phyloP scores from a whole-genome alignment of 2,888 invertebrate genomes.

The Erebia aethiops region DNA sequence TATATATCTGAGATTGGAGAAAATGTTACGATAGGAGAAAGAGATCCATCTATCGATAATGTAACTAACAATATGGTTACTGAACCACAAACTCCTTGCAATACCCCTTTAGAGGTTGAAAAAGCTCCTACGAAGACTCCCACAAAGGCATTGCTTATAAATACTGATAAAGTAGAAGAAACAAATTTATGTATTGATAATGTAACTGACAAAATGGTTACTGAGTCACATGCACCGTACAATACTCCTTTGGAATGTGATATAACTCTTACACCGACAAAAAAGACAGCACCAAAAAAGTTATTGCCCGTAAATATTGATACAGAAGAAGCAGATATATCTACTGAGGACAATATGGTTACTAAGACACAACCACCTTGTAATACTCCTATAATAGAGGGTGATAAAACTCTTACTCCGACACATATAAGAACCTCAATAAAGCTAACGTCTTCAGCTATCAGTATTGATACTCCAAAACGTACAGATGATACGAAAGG shows the following conservation, averaged over 20 bases:
- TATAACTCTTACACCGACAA: constrained; percentile 15
- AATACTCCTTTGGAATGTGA: constrained; percentile 37
- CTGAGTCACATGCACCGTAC: constrained; percentile 36
- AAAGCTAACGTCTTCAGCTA: constrained; percentile 43
- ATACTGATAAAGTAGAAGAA: constrained; percentile 51
- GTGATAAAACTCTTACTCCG: background rate
- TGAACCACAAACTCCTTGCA: constrained; percentile 39
- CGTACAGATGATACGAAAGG: constrained; percentile 26
- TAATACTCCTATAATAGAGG: constrained; percentile 36
- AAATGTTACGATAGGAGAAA: constrained; percentile 68
- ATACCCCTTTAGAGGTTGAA: constrained; percentile 46
- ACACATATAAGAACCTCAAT: constrained; percentile 39
- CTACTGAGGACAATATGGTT: constrained; percentile 50
- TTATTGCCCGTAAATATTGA: constrained; percentile 39
- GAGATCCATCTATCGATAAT: constrained; percentile 56
- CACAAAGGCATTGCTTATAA: constrained; percentile 44
- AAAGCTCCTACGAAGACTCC: constrained; percentile 41
- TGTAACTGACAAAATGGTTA: constrained; percentile 33
- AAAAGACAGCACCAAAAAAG: constrained; percentile 43
- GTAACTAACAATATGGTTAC: constrained; percentile 35
- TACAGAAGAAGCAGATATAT: constrained; percentile 53
- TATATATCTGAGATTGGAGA: constrained; percentile 68
- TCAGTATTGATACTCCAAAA: constrained; percentile 57
- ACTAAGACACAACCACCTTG: constrained; percentile 37
- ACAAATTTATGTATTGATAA: constrained; percentile 57